Conservation (phyloP, 1,140 invertebrate genomes). For the Dendrolimus punctatus region DNA sequence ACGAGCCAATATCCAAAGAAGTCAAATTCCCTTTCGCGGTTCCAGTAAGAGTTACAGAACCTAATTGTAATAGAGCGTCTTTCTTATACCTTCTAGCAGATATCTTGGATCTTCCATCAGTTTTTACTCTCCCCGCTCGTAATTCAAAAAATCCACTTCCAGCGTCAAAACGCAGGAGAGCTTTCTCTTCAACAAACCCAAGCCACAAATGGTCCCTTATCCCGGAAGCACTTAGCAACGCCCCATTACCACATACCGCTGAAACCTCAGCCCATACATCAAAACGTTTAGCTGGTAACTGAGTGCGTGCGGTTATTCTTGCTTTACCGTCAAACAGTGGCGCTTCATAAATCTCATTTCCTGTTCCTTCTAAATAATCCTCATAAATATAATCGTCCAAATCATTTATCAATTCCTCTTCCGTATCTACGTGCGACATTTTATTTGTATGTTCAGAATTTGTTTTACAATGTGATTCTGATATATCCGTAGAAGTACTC, state of each 20-base stretch:
- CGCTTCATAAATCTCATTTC: conserved; percentile 39
- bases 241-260: conserved; percentile 47
- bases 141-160: conserved; percentile 49
- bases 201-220: conserved; percentile 60
- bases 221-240: conserved; percentile 52
- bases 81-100: conserved; percentile 57
- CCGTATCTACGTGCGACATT: conserved; percentile 17
- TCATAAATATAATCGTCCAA: conserved; percentile 49
- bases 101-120: conserved; percentile 47
- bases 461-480: conserved; percentile 23
- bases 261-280: conserved; percentile 65
- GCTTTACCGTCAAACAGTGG: conserved; percentile 56
- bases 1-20: conserved; percentile 53
- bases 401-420: conserved; percentile 34
- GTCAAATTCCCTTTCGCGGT: conserved; percentile 52
- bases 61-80: conserved; percentile 49
- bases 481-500: conserved; percentile 19
- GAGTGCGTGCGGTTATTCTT: conserved; percentile 40
- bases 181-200: conserved; percentile 44
- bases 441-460: conserved; percentile 13
- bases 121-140: conserved; percentile 41
- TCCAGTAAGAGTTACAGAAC: conserved; percentile 35
- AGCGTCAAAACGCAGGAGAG: conserved; percentile 50
- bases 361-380: conserved; percentile 43
- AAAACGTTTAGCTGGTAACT: conserved; percentile 53